phyloP scores from a whole-genome alignment of 2,888 invertebrate species.

The Drosophila pullipes region DNA sequence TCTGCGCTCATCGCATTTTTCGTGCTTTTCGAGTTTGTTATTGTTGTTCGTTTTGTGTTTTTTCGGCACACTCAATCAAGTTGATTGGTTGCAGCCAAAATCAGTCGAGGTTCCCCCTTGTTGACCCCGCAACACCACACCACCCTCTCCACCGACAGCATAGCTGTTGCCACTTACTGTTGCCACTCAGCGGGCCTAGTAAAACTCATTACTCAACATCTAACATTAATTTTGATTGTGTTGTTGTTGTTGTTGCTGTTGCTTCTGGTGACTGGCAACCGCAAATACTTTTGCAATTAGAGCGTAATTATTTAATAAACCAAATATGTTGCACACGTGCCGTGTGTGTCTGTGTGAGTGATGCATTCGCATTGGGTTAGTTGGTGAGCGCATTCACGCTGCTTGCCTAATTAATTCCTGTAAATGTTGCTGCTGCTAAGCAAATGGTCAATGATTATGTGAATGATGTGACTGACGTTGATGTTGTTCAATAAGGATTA shows the following conservation, averaged over 20 bases:
- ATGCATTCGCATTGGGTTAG: slow-evolving; percentile 22
- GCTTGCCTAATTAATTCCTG: slow-evolving; percentile 62
- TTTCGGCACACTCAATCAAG: slow-evolving; percentile 64
- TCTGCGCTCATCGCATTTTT: slow-evolving; percentile 1
- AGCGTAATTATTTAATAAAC: slow-evolving; percentile 81
- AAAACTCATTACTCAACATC: slow-evolving; percentile 55
- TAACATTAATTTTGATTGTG: slow-evolving; percentile 52
- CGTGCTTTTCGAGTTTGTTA: slow-evolving; percentile 10
- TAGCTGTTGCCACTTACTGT: slow-evolving; percentile 35
- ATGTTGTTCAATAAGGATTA: slow-evolving; percentile 1
- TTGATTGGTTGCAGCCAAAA: slow-evolving; percentile 62
- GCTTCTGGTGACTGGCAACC: slow-evolving; percentile 48
- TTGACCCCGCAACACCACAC: background rate
- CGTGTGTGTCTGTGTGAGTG: background rate
- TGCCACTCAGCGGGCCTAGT: slow-evolving; percentile 24
- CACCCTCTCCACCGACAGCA: background rate
- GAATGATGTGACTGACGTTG: slow-evolving; percentile 9
- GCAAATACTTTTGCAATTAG: slow-evolving; percentile 79
- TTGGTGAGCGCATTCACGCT: slow-evolving; percentile 25
- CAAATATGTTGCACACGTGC: slow-evolving; percentile 54
- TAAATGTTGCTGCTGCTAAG: slow-evolving; percentile 43
- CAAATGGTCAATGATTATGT: slow-evolving; percentile 31
- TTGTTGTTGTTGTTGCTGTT: slow-evolving; percentile 23
- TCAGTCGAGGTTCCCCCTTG: slow-evolving; percentile 27
- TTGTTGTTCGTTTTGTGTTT: slow-evolving; percentile 27